These are phyloP conservation scores for Sebastes hopkinsi DNA, from an alignment of 2,797 vertebrate species.

Conservation along the genomic window DNA sequence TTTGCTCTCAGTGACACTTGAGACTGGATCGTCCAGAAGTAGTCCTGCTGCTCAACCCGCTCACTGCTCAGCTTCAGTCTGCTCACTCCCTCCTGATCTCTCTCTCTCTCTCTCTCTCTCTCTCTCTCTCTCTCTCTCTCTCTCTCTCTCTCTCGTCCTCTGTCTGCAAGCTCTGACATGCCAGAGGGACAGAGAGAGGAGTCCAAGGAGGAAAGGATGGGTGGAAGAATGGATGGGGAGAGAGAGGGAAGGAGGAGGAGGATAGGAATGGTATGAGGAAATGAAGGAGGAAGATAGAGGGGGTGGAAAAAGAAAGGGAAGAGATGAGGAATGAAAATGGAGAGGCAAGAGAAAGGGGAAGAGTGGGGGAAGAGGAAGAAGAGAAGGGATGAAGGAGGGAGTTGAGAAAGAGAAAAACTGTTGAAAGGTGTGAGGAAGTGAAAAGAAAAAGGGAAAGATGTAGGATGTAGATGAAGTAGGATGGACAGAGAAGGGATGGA, in stretches of 20 bases:
- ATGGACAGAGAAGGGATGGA: background rate
- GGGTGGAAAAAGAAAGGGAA: background rate
- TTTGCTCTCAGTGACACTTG: slow-evolving; percentile 40
- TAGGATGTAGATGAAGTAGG: background rate
- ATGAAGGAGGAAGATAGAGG: background rate
- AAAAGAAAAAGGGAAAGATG: background rate
- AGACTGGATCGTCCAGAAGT: slow-evolving; percentile 29
- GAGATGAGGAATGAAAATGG: background rate
- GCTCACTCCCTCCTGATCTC: slow-evolving; percentile 24
- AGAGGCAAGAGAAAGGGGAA: background rate
- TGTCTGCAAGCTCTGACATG: slow-evolving; percentile 37
- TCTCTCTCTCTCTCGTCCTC: background rate
- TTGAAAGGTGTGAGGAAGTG: background rate
- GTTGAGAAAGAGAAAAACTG: background rate
- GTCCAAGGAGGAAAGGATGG: background rate
- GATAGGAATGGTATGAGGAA: background rate
- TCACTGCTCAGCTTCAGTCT: slow-evolving; percentile 39
- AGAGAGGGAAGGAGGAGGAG: background rate
- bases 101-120: slow-evolving; percentile 15
- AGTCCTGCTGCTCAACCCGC: slow-evolving; percentile 37
- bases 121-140: background rate
- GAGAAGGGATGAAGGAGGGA: too few species aligned
- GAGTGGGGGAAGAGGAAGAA: background rate
- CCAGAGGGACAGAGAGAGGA: background rate
- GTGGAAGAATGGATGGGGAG: background rate